Conservation (phyloP, 2,797 vertebrate genomes). For the Leontocebus nigricollis region DNA sequence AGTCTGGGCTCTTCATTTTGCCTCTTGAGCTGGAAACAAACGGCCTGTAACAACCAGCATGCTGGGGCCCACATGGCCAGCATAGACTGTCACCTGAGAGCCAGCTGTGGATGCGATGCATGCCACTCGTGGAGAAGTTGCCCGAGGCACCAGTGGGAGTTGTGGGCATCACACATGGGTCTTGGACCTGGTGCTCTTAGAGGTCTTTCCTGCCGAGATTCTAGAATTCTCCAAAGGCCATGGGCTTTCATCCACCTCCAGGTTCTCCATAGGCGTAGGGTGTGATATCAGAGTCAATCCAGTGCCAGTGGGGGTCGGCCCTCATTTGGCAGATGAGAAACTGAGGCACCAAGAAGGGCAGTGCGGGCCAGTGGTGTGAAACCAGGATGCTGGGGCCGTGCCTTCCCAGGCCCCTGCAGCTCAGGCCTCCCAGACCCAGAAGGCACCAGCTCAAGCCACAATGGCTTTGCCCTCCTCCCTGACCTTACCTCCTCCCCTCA, state of each 20-base stretch:
- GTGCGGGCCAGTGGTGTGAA: neutral
- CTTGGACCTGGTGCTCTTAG: neutral
- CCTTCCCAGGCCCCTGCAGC: neutral
- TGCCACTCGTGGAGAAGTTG: fast-evolving
- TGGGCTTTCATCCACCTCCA: no score
- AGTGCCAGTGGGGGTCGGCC: neutral
- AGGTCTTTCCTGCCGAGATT: neutral
- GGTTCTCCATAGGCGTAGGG: neutral
- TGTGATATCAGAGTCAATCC: neutral
- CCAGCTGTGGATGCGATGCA: no score
- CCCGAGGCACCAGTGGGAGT: neutral
- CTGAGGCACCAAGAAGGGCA: neutral
- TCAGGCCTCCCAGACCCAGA: neutral
- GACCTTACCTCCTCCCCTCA: neutral
- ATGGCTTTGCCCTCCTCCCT: neutral
- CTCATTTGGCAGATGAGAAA: neutral
- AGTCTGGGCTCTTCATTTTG: no score
- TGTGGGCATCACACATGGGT: neutral
- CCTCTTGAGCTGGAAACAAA: neutral
- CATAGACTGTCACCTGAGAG: no score
- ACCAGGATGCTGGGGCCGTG: neutral
- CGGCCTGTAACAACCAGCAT: neutral
- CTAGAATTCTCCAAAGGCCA: neutral
- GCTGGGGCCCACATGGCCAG: fast-evolving
- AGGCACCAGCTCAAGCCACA: neutral